Evolutionary conservation across 2,888 invertebrate genomes (phyloP).

Genomic region (Bombylius major): DNA sequence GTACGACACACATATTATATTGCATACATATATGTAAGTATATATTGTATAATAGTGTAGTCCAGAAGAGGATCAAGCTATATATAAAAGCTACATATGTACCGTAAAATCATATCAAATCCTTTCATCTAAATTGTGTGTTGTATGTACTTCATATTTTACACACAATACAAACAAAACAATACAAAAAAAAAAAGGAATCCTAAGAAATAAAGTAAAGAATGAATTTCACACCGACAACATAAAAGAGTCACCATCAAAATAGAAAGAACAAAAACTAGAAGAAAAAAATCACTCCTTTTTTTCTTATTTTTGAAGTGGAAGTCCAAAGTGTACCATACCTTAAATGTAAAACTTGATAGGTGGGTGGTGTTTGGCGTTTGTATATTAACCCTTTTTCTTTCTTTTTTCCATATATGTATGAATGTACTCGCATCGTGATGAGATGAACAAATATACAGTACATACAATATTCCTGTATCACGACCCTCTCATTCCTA

Average conservation of each 20-base stretch:
- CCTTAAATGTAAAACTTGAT: no score
- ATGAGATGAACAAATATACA: neutral
- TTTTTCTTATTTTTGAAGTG: neutral
- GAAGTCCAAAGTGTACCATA: neutral
- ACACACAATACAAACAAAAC: no score
- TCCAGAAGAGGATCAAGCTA: no score
- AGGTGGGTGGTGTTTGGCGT: conserved; percentile 30
- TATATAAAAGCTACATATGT: no score
- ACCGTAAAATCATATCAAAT: no score
- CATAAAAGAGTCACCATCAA: neutral
- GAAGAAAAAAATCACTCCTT: neutral
- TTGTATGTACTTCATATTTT: no score
- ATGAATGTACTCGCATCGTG: conserved; percentile 19
- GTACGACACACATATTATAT: no score
- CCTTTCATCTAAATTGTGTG: no score
- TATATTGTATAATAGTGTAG: no score
- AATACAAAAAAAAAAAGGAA: neutral
- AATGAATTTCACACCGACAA: neutral
- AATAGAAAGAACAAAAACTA: neutral
- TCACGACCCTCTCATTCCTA: no score
- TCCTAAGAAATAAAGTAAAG: neutral
- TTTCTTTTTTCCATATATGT: conserved; percentile 22
- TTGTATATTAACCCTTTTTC: conserved; percentile 30
- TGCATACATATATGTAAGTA: no score
- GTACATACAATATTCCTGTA: conserved; percentile 1